Conservation (phyloP, 2,113 vertebrate genomes). For the Fregetta grallaria region DNA sequence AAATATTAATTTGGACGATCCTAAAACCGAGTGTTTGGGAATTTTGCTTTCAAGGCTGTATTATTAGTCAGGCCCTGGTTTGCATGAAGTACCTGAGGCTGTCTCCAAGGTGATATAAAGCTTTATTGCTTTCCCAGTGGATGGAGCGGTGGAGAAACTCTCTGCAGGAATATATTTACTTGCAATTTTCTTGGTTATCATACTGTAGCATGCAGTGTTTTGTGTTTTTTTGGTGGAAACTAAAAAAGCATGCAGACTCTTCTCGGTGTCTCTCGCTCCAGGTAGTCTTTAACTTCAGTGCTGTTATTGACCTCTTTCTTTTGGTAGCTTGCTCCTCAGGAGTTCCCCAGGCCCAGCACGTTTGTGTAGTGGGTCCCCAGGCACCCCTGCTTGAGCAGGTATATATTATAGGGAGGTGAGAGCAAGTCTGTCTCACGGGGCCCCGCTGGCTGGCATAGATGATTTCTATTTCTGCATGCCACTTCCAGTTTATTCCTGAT, state of each 20-base stretch:
- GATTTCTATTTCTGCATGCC: constrained; percentile 1
- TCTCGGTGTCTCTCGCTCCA: not conserved
- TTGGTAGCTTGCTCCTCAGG: not conserved
- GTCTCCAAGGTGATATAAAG: not conserved
- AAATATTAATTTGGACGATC: not conserved
- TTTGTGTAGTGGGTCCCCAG: not conserved
- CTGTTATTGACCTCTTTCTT: not conserved
- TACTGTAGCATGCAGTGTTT: not conserved
- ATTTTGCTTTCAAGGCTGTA: not conserved
- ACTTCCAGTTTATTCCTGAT: not conserved
- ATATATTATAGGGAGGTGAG: not conserved
- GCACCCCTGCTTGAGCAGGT: not conserved
- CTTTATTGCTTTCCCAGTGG: not conserved
- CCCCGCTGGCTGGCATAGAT: not conserved
- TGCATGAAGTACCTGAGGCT: not conserved
- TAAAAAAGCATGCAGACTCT: not conserved
- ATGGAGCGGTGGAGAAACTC: not conserved
- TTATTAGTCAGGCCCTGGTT: not conserved
- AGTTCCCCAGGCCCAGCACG: not conserved
- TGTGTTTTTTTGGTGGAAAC: not conserved
- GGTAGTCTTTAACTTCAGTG: not conserved
- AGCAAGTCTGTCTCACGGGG: not conserved
- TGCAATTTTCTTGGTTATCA: not conserved
- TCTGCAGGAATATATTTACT: not conserved
- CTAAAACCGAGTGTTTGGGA: not conserved